A percentile compares a stretch with the other conserved stretches of the same genome.
phyloP scores from a whole-genome alignment of 2,113 vertebrate species.

The Catharus fuscescens region DNA sequence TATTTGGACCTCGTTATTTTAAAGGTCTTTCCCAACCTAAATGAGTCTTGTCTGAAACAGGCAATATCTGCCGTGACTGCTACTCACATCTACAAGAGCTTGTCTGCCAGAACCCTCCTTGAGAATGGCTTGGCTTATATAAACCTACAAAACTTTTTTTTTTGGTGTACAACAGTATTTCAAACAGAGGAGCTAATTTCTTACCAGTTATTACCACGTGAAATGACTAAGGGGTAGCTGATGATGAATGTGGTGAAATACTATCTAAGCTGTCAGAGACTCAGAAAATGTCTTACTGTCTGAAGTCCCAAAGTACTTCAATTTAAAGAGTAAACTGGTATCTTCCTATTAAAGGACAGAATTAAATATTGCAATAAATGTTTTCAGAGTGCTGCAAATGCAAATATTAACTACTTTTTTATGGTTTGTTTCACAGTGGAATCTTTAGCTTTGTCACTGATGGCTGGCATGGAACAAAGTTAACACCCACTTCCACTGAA shows the following conservation, averaged over 20 bases:
- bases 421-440: constrained; percentile 85
- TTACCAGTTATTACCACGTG: neutral
- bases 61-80: neutral
- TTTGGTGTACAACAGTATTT: neutral
- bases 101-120: neutral
- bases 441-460: constrained; percentile 93
- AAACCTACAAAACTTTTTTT: neutral
- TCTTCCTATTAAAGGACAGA: neutral
- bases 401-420: neutral
- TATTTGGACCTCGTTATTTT: neutral
- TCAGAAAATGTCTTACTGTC: neutral
- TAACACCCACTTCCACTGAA: neutral
- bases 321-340: neutral
- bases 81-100: neutral
- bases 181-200: neutral
- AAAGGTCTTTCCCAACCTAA: neutral
- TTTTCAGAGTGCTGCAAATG: neutral
- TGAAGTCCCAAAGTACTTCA: neutral
- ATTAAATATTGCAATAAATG: neutral
- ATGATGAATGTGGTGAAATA: neutral
- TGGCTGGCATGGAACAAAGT: constrained; percentile 96
- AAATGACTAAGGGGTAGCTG: neutral
- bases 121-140: neutral
- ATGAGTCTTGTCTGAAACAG: neutral
- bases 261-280: neutral